Percentiles rank a stretch among this genome's conserved stretches.
These are phyloP conservation scores for Eleutherodactylus coqui DNA, from an alignment of 2,797 vertebrate species.

Conservation along the genomic window DNA sequence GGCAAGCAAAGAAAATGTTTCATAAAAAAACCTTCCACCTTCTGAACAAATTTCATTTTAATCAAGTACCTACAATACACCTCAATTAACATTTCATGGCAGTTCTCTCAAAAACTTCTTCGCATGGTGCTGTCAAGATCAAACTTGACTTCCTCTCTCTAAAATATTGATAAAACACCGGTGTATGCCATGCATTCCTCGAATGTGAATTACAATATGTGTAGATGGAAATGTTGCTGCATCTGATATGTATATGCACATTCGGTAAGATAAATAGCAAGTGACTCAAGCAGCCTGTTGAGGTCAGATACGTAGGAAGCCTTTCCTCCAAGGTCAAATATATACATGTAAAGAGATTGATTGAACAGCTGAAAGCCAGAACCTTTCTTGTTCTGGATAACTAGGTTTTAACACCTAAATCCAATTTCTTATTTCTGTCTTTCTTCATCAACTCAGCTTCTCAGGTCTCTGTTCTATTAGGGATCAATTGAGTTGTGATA, in stretches of 20 bases:
- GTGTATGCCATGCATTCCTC: background rate
- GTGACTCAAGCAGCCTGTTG: constrained; percentile 44
- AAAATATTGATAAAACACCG: constrained; percentile 19
- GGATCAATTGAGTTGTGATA: constrained; percentile 64
- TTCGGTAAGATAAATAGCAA: constrained; percentile 47
- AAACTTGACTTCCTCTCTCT: background rate
- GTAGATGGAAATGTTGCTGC: constrained; percentile 28
- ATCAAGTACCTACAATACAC: background rate
- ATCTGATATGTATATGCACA: constrained; percentile 25
- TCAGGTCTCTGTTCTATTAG: constrained; percentile 62
- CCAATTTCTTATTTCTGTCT: constrained; percentile 65
- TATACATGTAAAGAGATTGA: constrained; percentile 57
- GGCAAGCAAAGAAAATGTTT: background rate
- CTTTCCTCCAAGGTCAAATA: constrained; percentile 57
- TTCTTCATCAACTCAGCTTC: constrained; percentile 61
- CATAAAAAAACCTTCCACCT: background rate
- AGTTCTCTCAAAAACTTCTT: background rate
- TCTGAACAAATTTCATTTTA: background rate
- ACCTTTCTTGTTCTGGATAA: constrained; percentile 53
- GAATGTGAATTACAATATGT: constrained; percentile 35
- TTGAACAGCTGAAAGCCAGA: constrained; percentile 54
- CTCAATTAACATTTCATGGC: constrained; percentile 14
- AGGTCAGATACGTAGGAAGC: constrained; percentile 30
- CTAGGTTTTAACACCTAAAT: constrained; percentile 63
- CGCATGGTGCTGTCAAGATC: background rate